Evolutionary conservation across 2,113 vertebrate species (phyloP), one percentile per base, ranked within the genome.

Genomic region (Cyprinodon variegatus): DNA sequence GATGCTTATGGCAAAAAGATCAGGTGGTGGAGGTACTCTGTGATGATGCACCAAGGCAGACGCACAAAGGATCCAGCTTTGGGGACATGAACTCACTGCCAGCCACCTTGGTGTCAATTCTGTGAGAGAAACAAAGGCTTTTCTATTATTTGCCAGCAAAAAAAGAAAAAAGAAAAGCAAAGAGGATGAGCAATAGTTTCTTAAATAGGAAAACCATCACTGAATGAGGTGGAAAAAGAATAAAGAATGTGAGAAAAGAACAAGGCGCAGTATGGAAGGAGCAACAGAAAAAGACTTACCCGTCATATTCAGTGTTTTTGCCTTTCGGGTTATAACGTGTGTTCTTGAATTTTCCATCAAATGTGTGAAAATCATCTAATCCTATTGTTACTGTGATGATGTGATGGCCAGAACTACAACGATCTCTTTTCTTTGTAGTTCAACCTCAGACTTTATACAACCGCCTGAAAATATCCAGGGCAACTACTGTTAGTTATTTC

Each of bases 71-170:
- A 80, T 64, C 73, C 9, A 36, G 48, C 70, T 68, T 2, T 2
- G 39, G 76, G 72, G 76, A 81, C 76, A 71, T 72, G 85, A 90
- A 89, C 84, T 86, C 89, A 91, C 89, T 91, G 88, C 91, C 90
- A 91, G 72, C 78, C 84, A 77, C 69, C 78, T 84, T 38, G 61
- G 85, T 82, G 79, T 84, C 69, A 75, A 72, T 84, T 75, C 63
- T 72, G 68, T 41, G 20, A 67, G 64, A 78, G 70, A 77, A 86
- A 76, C 74, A 62, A 22, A 70, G 22, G 61, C 13, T 48, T 80
- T 79, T 60, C 29, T 48, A 41, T 64, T 64, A 39, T 78, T 68
- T 67, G 62, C 48, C 43, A 65, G 46, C 61, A 61, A 38, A 40
- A 67, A 65, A 57, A 61, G 69, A 61, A 36, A 37, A 69, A 62